phyloP scores from a whole-genome alignment of 2,113 vertebrate genomes.

The human region DNA sequence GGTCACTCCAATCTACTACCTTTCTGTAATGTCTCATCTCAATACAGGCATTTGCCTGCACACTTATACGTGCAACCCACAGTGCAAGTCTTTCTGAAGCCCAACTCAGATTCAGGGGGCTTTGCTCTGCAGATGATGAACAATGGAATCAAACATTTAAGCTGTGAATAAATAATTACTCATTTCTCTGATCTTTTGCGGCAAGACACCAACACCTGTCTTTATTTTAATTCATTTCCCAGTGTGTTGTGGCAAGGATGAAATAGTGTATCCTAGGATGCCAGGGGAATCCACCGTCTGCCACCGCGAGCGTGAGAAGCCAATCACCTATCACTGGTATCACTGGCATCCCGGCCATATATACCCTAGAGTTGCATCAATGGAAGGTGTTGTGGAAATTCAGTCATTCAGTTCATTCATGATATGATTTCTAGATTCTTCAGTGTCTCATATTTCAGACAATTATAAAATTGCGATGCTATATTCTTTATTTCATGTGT shows the following conservation, averaged over 20 bases:
- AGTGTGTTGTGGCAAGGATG: not conserved
- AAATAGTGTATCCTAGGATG: not conserved
- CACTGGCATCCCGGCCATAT: no score
- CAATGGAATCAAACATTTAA: no score
- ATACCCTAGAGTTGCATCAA: no score
- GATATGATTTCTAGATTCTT: not conserved
- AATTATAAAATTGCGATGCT: not conserved
- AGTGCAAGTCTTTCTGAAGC: no score
- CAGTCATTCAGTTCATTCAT: not conserved
- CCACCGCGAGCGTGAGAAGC: no score
- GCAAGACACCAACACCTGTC: not conserved
- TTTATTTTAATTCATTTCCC: not conserved
- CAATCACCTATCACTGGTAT: no score
- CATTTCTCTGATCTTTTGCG: no score
- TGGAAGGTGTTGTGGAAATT: not conserved
- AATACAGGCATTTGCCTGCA: not conserved
- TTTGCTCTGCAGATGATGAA: no score
- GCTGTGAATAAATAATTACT: no score
- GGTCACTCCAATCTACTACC: not conserved
- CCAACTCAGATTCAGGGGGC: no score
- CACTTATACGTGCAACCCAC: not conserved
- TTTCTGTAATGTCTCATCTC: not conserved
- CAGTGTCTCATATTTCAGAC: no score
- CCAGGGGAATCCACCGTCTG: rapidly evolving
- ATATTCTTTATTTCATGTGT: not conserved